phyloP scores from a whole-genome alignment of 1,140 invertebrate species.

The Papilio polytes region DNA sequence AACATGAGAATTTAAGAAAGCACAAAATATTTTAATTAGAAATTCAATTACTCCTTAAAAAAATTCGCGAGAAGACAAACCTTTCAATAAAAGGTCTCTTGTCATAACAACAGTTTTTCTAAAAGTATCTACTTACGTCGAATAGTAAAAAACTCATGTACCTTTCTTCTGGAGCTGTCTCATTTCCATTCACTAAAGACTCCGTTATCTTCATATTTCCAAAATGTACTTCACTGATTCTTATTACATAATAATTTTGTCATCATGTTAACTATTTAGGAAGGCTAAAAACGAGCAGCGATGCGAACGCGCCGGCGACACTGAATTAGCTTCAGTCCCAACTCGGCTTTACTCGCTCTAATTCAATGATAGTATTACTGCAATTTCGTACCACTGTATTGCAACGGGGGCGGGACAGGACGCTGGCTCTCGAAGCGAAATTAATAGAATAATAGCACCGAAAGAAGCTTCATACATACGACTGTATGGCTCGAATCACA shows the following conservation, averaged over 20 bases:
- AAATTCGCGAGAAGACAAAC: not conserved
- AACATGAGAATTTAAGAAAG: not conserved
- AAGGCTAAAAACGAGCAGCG: conserved; percentile 46
- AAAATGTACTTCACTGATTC: not conserved
- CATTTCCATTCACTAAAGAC: conserved; percentile 50
- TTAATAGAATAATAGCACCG: conserved; percentile 61
- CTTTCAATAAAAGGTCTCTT: not conserved
- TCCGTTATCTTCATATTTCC: conserved; percentile 71
- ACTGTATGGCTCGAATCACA: conserved; percentile 26
- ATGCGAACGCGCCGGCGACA: conserved; percentile 59
- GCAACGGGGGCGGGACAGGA: conserved; percentile 74
- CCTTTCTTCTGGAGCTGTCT: conserved; percentile 53
- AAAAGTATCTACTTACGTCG: not conserved
- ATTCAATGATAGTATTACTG: conserved; percentile 74
- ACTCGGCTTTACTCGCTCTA: conserved; percentile 60
- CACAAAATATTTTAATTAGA: not conserved
- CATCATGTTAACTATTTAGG: conserved; percentile 32
- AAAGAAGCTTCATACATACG: conserved; percentile 40
- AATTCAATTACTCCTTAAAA: not conserved
- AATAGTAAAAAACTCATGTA: conserved; percentile 25
- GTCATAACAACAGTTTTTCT: not conserved
- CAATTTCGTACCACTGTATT: conserved; percentile 75
- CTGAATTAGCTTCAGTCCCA: conserved; percentile 58
- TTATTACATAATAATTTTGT: conserved; percentile 7
- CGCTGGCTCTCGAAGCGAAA: conserved; percentile 70